Evolutionary conservation across 2,113 vertebrate genomes (phyloP), one percentile per base, ranked within the genome.

Genomic region (Indicator indicator): DNA sequence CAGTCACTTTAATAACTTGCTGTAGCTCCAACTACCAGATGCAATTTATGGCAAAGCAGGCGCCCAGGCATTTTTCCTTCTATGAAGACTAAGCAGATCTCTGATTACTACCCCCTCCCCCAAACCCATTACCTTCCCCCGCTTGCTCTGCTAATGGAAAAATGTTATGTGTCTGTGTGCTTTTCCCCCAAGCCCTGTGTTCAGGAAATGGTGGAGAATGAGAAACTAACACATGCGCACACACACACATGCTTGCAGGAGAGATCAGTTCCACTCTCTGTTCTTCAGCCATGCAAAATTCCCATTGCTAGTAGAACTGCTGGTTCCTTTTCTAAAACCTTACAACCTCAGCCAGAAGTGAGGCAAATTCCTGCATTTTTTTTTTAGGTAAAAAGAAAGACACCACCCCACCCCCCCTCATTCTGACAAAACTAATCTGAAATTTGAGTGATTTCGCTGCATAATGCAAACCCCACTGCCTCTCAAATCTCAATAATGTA

Each of bases 71-170:
- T 96, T 98, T 97, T 97, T 96, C 94, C 96, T 96, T 93, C 89
- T 96, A 87, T 90, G 89, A 58, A 96, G 97, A 97, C 95, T 95
- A 96, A 97, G 95, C 91, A 95, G 90, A 93, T 96, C 97, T 97
- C 95, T 96, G 95, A 83, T 92, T 90, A 95, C 81, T 46, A 26
- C 58, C 93, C 96, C 94, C 86, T 92, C 93, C 96, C 90, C 88
- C 92, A 86, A 86, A 26, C 68, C 79, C 83, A 94, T 92, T 96
- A 97, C 87, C 92, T 83, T 95, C 92, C 90, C 69, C 77, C 40
- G 44, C 93, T 90, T 97, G 89, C 91, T 94, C 88, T 95, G 95
- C 92, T 97, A 97, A 97, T 95, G 94, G 95, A 94, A 96, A 97
- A 97, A 94, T 92, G 82, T 78, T 86, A 74, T 91, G 77, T 96